A percentile compares a stretch with the other conserved stretches of the same genome.
Conservation (phyloP, 2,113 vertebrate species). For the Crocuta crocuta region DNA sequence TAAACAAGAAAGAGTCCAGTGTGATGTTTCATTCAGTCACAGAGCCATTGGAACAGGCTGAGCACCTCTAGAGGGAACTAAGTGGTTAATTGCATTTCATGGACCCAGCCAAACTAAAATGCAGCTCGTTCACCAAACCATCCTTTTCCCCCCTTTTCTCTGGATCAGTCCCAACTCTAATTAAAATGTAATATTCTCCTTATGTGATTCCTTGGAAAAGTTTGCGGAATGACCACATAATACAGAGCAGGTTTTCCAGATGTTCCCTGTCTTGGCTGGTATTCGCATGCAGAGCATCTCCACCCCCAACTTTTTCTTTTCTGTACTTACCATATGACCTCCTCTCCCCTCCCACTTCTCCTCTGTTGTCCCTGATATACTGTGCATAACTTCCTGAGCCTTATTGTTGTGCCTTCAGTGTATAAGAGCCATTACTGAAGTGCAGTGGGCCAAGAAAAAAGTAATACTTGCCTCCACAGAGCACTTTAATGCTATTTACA, state of each 20-base stretch:
- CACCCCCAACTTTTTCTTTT: constrained; percentile 52
- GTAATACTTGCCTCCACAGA: constrained; percentile 71
- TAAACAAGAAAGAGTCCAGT: not conserved
- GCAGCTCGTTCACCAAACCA: constrained; percentile 62
- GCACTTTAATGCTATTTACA: constrained; percentile 78
- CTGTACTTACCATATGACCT: constrained; percentile 68
- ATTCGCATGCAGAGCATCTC: constrained; percentile 59
- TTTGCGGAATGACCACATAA: constrained; percentile 81
- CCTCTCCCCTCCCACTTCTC: constrained; percentile 57
- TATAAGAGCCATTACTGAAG: constrained; percentile 73
- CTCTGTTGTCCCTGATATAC: constrained; percentile 48
- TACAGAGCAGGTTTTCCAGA: constrained; percentile 75
- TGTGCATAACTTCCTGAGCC: constrained; percentile 68
- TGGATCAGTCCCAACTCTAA: constrained; percentile 80
- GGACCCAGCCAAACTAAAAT: constrained; percentile 63
- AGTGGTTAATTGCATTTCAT: constrained; percentile 66
- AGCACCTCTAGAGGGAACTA: constrained; percentile 37
- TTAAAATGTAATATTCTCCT: constrained; percentile 81
- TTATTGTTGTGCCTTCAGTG: constrained; percentile 66
- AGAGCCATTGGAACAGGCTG: not conserved
- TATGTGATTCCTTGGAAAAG: constrained; percentile 79
- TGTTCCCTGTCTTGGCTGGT: constrained; percentile 63
- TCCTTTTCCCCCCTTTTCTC: constrained; percentile 30
- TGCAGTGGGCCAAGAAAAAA: constrained; percentile 73
- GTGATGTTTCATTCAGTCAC: not conserved